Base-by-base conservation (phyloP, 1,140 invertebrate species). In the Drosophila varians region DNA sequence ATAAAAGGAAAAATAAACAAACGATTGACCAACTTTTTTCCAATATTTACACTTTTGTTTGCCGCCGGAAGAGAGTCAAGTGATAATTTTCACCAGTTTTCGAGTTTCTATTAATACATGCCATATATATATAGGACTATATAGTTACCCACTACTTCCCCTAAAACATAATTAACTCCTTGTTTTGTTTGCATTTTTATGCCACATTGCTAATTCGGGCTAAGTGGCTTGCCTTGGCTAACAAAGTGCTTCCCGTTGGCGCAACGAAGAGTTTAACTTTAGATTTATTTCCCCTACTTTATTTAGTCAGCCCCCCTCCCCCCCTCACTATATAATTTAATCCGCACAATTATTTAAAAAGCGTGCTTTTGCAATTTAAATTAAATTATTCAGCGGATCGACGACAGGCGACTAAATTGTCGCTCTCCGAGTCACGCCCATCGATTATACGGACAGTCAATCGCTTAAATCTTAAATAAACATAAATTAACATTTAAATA, bases 281-380 rank as follows among this genome's bases (percentile, higher is more conserved):
- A 11, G 11, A 31, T 9, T 31, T 31, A 31, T 31, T 3, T 11
- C 28, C 28, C 11, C 28, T 9, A 3, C 9, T 11, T 11, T 9
- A 31, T 31, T 7, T 9, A 31, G n/a, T n/a, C n/a, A n/a, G n/a
- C n/a, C n/a, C 36, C 36, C 36, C 36, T 5, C 36, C n/a, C n/a
- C 3, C 4, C 36, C 5, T 6, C 36, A 16, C 16, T 42, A 38
- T 14, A 38, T 18, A 16, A 42, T 42, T 42, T 42, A 42, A 42
- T 42, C 7, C n/a, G n/a, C n/a, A 9, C 7, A 18, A 42, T 42
- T 42, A 19, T 42, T 42, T 19, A 42, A 42, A 42, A 42, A 42
- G 38, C 38, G 38, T 42, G 38, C 38, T 42, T 42, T 42, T 18
- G 38, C 19, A 42, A 42, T 42, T 42, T 42, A 16, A 42, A 42